These are phyloP conservation scores for Sorex maritimensis DNA, from an alignment of 2,797 vertebrate genomes.

Conservation along the genomic window DNA sequence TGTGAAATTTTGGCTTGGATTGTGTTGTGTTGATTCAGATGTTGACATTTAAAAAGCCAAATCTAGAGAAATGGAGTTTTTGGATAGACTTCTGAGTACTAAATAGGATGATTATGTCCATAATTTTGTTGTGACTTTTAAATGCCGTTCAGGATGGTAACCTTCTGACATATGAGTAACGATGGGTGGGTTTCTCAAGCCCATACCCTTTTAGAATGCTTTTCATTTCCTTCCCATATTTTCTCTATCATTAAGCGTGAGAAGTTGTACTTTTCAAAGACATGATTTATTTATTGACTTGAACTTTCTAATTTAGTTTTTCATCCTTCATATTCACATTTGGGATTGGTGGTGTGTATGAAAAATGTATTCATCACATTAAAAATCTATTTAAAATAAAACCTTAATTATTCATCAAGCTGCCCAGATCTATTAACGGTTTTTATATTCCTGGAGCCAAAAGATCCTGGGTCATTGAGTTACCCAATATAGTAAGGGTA, in stretches of 20 bases:
- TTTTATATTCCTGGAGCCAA: background rate
- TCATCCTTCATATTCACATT: conserved; percentile 76
- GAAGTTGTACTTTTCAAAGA: conserved; percentile 60
- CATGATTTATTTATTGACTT: conserved; percentile 83
- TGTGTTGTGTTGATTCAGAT: conserved; percentile 64
- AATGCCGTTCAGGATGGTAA: conserved; percentile 26
- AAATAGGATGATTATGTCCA: conserved; percentile 55
- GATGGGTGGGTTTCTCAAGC: conserved; percentile 21
- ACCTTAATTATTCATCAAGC: conserved; percentile 74
- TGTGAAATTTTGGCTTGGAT: conserved; percentile 65
- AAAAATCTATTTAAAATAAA: conserved; percentile 81
- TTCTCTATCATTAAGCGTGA: conserved; percentile 69
- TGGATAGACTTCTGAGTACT: conserved; percentile 30
- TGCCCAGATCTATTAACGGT: background rate
- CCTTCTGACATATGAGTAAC: conserved; percentile 46
- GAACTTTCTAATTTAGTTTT: conserved; percentile 78
- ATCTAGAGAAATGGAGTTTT: conserved; percentile 64
- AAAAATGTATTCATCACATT: conserved; percentile 81
- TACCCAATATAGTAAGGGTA: background rate
- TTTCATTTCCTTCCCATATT: conserved; percentile 70
- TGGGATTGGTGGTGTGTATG: conserved; percentile 73
- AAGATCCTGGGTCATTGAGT: conserved; percentile 31
- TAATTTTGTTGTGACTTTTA: conserved; percentile 67
- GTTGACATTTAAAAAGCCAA: conserved; percentile 70
- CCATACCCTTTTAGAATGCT: conserved; percentile 24